phyloP scores from a whole-genome alignment of 2,113 vertebrate genomes.

The Cranoglanis bouderius region DNA sequence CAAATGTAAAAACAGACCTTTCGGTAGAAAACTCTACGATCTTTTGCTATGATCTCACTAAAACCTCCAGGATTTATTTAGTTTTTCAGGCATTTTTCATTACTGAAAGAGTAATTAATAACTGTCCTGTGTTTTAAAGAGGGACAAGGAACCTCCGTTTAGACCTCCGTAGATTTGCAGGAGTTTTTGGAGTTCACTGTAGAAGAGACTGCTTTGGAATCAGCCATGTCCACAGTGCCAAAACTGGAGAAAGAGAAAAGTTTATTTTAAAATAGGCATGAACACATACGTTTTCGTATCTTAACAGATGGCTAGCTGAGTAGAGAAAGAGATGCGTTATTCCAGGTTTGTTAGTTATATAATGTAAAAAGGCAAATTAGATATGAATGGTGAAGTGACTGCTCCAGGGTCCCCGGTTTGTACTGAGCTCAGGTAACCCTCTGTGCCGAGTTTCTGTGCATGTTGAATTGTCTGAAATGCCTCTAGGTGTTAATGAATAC shows the following conservation, averaged over 20 bases:
- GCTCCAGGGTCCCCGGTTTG: background rate
- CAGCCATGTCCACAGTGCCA: background rate
- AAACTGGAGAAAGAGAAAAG: conserved; percentile 10
- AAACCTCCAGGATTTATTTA: too few relatives aligned
- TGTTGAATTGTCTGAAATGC: background rate
- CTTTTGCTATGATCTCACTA: too few relatives aligned
- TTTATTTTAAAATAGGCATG: background rate
- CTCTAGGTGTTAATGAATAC: background rate
- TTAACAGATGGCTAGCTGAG: background rate
- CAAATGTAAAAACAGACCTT: too few relatives aligned
- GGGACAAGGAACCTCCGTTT: too few relatives aligned
- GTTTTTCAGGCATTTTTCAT: too few relatives aligned
- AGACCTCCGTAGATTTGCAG: background rate
- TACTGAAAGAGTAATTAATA: too few relatives aligned
- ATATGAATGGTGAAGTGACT: background rate
- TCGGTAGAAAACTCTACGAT: too few relatives aligned
- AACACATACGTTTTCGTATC: background rate
- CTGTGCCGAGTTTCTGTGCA: background rate
- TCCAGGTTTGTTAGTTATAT: too few relatives aligned
- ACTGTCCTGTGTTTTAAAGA: too few relatives aligned
- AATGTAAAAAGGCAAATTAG: background rate
- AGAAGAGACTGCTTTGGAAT: background rate
- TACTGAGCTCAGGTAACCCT: background rate
- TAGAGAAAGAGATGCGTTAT: background rate
- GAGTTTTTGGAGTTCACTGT: background rate